Percentiles rank a stretch among this genome's conserved stretches.
Evolutionary conservation across 2,888 invertebrate species (phyloP).

Genomic region (Hanleya hanleyi): DNA sequence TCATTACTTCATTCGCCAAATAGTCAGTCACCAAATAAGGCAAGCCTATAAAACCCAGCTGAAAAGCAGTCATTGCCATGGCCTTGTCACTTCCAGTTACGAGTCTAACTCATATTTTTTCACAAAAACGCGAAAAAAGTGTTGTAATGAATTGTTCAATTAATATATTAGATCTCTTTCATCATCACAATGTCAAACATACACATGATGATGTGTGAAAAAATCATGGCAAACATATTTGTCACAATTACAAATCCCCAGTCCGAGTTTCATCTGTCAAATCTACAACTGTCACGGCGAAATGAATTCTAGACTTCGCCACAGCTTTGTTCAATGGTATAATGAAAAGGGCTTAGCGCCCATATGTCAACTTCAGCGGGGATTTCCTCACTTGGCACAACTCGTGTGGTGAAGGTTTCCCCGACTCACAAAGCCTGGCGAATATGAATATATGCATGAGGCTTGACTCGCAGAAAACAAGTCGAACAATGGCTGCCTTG

Average conservation of each 20-base stretch:
- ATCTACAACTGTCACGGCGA: no score
- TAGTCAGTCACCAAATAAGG: no score
- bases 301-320: neutral
- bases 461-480: neutral
- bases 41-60: no score
- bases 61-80: no score
- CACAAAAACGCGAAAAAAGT: no score
- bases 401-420: neutral
- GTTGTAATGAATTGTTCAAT: no score
- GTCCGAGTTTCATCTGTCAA: no score
- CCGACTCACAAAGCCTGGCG: neutral
- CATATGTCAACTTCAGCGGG: neutral
- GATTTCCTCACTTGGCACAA: neutral
- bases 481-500: neutral
- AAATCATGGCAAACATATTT: neutral
- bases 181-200: neutral
- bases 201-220: neutral
- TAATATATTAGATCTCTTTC: no score
- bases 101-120: no score
- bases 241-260: no score
- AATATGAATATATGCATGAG: slow-evolving; percentile 6
- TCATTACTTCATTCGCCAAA: no score
- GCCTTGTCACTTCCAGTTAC: no score
- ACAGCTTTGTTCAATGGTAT: neutral
- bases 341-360: neutral